Conservation (phyloP, 53 echinoderm and acorn worm species). For the Pentamera pediparva region DNA sequence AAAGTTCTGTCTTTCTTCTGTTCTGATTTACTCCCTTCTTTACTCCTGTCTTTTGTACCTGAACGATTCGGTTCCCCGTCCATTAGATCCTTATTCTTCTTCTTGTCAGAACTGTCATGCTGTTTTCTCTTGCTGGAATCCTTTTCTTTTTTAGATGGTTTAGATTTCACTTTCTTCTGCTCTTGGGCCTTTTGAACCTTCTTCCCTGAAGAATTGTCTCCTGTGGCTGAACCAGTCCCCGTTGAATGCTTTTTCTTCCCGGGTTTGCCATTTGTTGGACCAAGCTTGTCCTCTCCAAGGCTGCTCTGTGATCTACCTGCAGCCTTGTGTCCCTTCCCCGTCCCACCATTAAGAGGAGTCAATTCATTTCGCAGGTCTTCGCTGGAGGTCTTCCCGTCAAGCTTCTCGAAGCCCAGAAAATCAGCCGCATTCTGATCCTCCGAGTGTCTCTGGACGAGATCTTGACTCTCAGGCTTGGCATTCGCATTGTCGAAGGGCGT, state of each 20-base stretch:
- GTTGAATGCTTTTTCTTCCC: too few relatives aligned
- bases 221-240: too few relatives aligned
- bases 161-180: too few relatives aligned
- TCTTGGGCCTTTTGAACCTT: too few relatives aligned
- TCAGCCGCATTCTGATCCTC: slow-evolving; percentile 32
- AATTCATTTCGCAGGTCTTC: slow-evolving; percentile 28
- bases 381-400: slow-evolving; percentile 27
- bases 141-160: too few relatives aligned
- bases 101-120: too few relatives aligned
- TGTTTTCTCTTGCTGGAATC: neutral
- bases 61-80: too few relatives aligned
- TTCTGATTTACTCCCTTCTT: too few relatives aligned
- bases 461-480: slow-evolving; percentile 5
- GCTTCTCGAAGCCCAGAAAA: slow-evolving; percentile 10
- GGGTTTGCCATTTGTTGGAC: neutral
- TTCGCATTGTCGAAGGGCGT: slow-evolving; percentile 19
- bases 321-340: neutral
- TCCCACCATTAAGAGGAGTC: slow-evolving; percentile 7
- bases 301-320: slow-evolving; percentile 8
- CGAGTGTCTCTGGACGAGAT: slow-evolving; percentile 18
- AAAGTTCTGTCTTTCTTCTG: too few relatives aligned
- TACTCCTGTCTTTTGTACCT: too few relatives aligned
- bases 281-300: neutral
- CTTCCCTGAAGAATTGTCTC: too few relatives aligned
- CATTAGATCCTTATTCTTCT: too few relatives aligned